A percentile compares a stretch with the other conserved stretches of the same genome.
These are phyloP conservation scores for Agelas oroides DNA, from an alignment of 37 sponge, comb jelly and placozoan species.

Conservation along the genomic window DNA sequence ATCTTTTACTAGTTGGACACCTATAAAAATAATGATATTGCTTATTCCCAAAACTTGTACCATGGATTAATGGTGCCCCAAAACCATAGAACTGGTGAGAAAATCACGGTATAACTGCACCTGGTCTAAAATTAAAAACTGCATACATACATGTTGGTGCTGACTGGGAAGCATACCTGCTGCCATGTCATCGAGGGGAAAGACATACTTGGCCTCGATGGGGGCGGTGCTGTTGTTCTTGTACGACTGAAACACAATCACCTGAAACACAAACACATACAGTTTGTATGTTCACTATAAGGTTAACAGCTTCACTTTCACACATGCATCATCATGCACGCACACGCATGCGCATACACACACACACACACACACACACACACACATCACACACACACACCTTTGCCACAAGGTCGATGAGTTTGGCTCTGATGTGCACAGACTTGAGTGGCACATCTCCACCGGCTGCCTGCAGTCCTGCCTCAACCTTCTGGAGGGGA, in stretches of 20 bases:
- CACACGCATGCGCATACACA: conserved; percentile 28
- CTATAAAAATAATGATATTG: no score
- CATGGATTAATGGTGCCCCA: no score
- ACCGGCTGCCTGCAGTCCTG: conserved; percentile 87
- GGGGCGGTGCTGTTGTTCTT: conserved; percentile 82
- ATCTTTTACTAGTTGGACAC: no score
- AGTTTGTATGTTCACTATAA: no score
- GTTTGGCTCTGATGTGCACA: conserved; percentile 86
- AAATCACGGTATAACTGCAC: no score
- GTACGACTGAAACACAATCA: conserved; percentile 91
- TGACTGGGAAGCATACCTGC: no score
- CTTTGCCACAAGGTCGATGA: conserved; percentile 87
- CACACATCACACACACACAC: no score
- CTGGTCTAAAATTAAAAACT: no score
- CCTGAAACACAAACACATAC: conserved; percentile 43
- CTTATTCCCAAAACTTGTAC: no score
- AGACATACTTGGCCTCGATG: conserved; percentile 98
- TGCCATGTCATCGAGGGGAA: conserved; percentile 97
- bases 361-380: conserved; percentile 25
- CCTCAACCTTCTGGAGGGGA: conserved; percentile 88
- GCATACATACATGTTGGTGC: no score
- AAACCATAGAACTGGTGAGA: no score
- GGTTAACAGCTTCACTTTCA: neutral
- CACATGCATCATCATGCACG: neutral
- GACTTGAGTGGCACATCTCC: conserved; percentile 84